Evolutionary conservation across 2,888 invertebrate genomes (phyloP).

Genomic region (Diadegma fenestrale): DNA sequence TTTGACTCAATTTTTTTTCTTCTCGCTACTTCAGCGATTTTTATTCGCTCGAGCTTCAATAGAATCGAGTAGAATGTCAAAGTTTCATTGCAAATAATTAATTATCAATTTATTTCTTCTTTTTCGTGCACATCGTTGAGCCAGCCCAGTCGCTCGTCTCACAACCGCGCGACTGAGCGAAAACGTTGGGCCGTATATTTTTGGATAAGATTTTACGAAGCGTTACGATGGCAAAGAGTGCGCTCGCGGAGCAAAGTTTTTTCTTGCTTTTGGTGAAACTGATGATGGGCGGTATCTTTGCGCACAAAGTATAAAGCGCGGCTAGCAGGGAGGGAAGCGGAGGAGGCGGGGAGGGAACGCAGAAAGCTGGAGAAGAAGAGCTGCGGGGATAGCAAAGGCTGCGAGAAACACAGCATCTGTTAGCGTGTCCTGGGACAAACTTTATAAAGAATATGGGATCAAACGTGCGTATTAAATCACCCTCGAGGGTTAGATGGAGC

Average conservation of each 20-base stretch:
- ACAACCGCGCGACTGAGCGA: not conserved
- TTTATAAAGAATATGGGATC: conserved; percentile 81
- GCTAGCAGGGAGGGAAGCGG: conserved; percentile 3
- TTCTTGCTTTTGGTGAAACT: conserved; percentile 48
- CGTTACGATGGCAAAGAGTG: conserved; percentile 9
- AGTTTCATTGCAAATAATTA: not conserved
- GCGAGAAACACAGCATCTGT: conserved; percentile 68
- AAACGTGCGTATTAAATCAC: conserved; percentile 80
- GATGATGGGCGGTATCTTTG: conserved; percentile 31
- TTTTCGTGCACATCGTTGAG: no score
- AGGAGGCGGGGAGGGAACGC: conserved; percentile 28
- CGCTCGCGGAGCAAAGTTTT: conserved; percentile 49
- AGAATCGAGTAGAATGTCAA: not conserved
- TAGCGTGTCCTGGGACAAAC: conserved; percentile 72
- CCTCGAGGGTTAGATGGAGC: conserved; percentile 72
- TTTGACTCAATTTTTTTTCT: not conserved
- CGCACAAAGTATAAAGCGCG: conserved; percentile 1
- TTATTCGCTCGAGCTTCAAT: not conserved
- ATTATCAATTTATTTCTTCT: not conserved
- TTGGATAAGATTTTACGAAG: conserved; percentile 2
- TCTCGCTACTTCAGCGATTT: not conserved
- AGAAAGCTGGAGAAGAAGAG: conserved; percentile 45
- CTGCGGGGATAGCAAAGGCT: conserved; percentile 45
- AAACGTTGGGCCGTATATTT: conserved; percentile 6
- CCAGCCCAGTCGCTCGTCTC: no score